Percentiles rank a stretch among this genome's conserved stretches.
These are phyloP conservation scores for Tuta absoluta DNA, from an alignment of 2,888 invertebrate genomes.

Conservation along the genomic window DNA sequence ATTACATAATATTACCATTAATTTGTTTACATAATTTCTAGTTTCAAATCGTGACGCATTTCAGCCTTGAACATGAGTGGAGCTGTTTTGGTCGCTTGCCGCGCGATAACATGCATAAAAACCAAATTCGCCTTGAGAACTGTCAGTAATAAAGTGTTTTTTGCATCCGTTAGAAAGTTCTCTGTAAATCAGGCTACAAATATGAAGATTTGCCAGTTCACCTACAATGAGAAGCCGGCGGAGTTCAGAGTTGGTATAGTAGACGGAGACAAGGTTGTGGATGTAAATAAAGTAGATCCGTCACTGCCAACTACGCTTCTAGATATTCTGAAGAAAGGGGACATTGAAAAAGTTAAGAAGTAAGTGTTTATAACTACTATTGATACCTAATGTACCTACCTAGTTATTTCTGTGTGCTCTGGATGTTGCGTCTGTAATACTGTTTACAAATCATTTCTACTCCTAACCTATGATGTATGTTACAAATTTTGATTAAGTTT, in stretches of 20 bases:
- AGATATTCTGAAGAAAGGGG: constrained; percentile 66
- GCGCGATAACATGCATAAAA: constrained; percentile 51
- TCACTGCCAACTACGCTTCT: constrained; percentile 66
- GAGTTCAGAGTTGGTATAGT: constrained; percentile 82
- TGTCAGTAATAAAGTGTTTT: constrained; percentile 37
- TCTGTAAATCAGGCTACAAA: constrained; percentile 56
- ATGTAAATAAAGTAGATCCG: constrained; percentile 82
- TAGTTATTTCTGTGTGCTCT: background rate
- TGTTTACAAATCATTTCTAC: background rate
- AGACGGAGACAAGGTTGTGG: constrained; percentile 83
- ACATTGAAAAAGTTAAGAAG: constrained; percentile 56
- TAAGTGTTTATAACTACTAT: constrained; percentile 44
- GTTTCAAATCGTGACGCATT: constrained; percentile 38
- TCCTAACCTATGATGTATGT: background rate
- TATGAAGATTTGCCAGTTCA: constrained; percentile 88
- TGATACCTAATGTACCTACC: background rate
- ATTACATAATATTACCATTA: constrained; percentile 38
- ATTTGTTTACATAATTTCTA: constrained; percentile 48
- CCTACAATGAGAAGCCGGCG: constrained; percentile 74
- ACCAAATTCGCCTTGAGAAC: constrained; percentile 41
- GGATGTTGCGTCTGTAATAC: background rate
- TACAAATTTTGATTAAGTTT: background rate
- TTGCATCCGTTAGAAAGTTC: constrained; percentile 42
- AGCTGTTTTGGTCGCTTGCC: constrained; percentile 39
- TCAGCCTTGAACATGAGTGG: constrained; percentile 52